Percentiles rank a stretch among this genome's conserved stretches.
Evolutionary conservation across 2,888 invertebrate genomes (phyloP).

Genomic region (Microplitis manilae): DNA sequence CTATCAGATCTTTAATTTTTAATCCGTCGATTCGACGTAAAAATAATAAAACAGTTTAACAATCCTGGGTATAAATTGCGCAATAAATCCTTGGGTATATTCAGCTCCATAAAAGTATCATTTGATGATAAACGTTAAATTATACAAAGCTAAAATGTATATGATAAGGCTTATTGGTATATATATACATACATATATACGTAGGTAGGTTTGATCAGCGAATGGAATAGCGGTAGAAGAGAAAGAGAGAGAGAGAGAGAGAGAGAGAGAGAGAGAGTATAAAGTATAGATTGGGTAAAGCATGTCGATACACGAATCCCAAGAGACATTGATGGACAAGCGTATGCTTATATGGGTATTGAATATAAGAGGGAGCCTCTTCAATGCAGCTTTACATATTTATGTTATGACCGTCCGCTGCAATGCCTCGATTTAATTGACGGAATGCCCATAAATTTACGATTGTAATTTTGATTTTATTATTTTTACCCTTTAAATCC

Average conservation of each 20-base stretch:
- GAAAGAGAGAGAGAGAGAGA: background rate
- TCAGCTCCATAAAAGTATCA: conserved; percentile 19
- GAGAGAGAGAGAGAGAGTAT: background rate
- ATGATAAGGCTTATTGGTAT: conserved; percentile 60
- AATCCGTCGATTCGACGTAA: background rate
- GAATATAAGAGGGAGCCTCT: conserved; percentile 48
- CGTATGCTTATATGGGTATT: conserved; percentile 66
- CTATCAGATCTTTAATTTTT: too few relatives aligned
- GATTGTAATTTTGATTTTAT: conserved; percentile 41
- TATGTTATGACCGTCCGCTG: conserved; percentile 68
- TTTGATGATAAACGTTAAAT: conserved; percentile 40
- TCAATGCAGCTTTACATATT: conserved; percentile 69
- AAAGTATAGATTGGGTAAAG: conserved; percentile 41
- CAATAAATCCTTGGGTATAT: conserved; percentile 1
- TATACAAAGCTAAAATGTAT: conserved; percentile 56
- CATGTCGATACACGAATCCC: conserved; percentile 60
- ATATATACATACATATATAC: conserved; percentile 19
- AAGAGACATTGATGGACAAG: conserved; percentile 71
- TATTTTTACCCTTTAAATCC: too few relatives aligned
- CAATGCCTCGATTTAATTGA: conserved; percentile 67
- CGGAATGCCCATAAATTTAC: conserved; percentile 70
- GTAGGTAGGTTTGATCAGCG: conserved; percentile 28
- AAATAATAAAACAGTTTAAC: conserved; percentile 9
- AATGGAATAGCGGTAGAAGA: background rate
- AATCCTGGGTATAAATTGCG: conserved; percentile 14